Evolutionary conservation across 2,113 vertebrate genomes (phyloP), one percentile per base, ranked within the genome.

Genomic region (Spheniscus mendiculus): DNA sequence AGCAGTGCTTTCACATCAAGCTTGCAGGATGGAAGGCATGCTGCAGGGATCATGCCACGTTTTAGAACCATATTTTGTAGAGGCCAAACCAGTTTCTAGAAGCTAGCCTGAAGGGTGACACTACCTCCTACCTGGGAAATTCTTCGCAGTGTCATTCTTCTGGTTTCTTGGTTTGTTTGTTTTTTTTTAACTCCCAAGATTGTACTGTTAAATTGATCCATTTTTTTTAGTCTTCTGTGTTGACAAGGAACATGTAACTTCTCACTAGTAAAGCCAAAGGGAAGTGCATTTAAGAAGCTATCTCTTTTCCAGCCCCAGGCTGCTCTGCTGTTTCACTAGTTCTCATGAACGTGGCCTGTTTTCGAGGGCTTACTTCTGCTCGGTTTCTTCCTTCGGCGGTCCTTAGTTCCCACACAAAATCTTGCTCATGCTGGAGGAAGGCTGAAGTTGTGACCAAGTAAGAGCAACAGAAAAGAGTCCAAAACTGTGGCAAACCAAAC

Each of bases 1-100:
- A 50, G 16, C 29, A 21, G 27, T 61, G 47, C 32, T 62, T 62
- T 73, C 53, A 25, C 26, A 26, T 56, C 25, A 18, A 49, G 27
- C 40, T 50, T 56, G 52, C n/a, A 66, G 42, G 6, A 32, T n/a
- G 11, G 49, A 55, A 61, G 40, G 29, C 3, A 2, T 8, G 40
- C 47, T 71, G 90, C 76, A 81, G 47, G 19, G 18, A 36, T 40
- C 0, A 0, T 65, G 32, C 22, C 4, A 1, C 38, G 12, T 50
- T 76, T 49, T n/a, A 66, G 36, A 82, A 30, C 11, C 4, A 2
- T 29, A 17, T 50, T 89, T 76, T 59, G 12, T 59, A 71, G 30
- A 59, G n/a, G n/a, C 19, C 53, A 52, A 59, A n/a, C 4, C 22
- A n/a, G 30, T 58, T 70, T 53, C 14, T 70, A 59, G 69, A 82